These are phyloP conservation scores for Serripes groenlandicus DNA, from an alignment of 2,888 invertebrate genomes.

Conservation along the genomic window DNA sequence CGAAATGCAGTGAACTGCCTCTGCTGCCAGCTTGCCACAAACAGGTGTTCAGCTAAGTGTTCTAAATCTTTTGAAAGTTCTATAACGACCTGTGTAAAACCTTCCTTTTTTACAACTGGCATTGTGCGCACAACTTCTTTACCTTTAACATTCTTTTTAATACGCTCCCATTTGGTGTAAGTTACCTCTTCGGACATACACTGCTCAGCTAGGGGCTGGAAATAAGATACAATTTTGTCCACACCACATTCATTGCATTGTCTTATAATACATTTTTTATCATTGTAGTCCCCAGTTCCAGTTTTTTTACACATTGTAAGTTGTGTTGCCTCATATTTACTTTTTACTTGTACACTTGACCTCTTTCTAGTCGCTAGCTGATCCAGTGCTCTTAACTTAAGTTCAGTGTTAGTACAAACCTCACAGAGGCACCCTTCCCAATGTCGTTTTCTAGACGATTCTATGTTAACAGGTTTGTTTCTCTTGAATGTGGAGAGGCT, in stretches of 20 bases:
- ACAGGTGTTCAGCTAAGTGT: constrained; percentile 42
- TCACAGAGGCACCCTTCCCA: constrained; percentile 44
- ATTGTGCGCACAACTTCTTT: constrained; percentile 41
- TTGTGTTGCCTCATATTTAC: constrained; percentile 2
- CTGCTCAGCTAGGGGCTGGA: constrained; percentile 25
- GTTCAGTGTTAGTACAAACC: constrained; percentile 29
- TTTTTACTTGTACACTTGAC: not conserved
- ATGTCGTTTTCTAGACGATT: not conserved
- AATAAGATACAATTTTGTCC: constrained; percentile 14
- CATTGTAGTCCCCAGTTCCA: not conserved
- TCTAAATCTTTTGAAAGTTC: constrained; percentile 44
- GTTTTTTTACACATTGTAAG: constrained; percentile 2
- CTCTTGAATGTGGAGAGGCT: not conserved
- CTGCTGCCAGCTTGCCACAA: constrained; percentile 54
- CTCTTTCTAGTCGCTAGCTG: not conserved
- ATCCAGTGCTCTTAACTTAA: constrained; percentile 9
- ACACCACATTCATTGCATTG: constrained; percentile 2
- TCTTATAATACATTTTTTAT: not conserved
- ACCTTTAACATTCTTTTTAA: constrained; percentile 36
- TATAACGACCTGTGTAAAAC: constrained; percentile 12
- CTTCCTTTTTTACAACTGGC: constrained; percentile 23
- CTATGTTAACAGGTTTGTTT: constrained; percentile 12
- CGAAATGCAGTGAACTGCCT: constrained; percentile 33
- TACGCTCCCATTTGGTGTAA: constrained; percentile 43
- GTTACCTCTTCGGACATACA: not conserved